phyloP scores from a whole-genome alignment of 2,113 vertebrate genomes.

The human (Homo sapiens) region GRCh38 chr16:87672501-87673000 shows the following conservation, averaged over 20 bases:
- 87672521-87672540: accelerated
- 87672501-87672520: accelerated
- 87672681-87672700: not conserved
- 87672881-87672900: not conserved
- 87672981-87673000: not conserved
- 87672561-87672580: accelerated
- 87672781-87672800: not conserved
- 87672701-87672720: not conserved
- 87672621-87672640: not conserved
- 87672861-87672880: not conserved
- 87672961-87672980: not conserved
- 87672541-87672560: accelerated
- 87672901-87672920: not conserved
- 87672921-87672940: not conserved
- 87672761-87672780: not conserved
- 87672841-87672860: not conserved
- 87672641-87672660: no score
- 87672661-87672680: no score
- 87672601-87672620: accelerated
- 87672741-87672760: not conserved
- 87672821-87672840: not conserved
- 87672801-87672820: not conserved
- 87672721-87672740: not conserved
- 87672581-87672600: not conserved
- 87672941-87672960: not conserved